Percentiles rank a stretch among this genome's conserved stretches.
These are phyloP conservation scores for Synergus japonicus DNA, from an alignment of 2,888 invertebrate species.

Conservation along the genomic window DNA sequence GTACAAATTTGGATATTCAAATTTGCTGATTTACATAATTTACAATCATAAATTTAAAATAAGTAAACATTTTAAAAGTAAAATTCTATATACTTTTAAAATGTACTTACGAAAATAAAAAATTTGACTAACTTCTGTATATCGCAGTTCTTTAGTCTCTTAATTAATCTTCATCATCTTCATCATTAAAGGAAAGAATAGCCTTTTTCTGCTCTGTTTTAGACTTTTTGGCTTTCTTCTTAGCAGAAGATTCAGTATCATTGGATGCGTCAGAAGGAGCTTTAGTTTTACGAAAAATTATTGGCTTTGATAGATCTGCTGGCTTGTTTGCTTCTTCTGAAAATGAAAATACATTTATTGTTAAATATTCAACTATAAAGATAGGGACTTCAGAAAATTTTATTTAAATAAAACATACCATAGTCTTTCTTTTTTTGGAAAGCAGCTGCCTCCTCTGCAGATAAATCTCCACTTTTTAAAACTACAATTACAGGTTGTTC, in stretches of 20 bases:
- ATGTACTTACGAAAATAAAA: not conserved
- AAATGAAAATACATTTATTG: conserved; percentile 54
- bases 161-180: conserved; percentile 50
- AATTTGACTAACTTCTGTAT: not conserved
- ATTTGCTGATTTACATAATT: not conserved
- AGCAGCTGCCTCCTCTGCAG: conserved; percentile 79
- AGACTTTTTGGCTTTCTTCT: conserved; percentile 55
- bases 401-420: conserved; percentile 60
- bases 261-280: conserved; percentile 56
- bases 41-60: not conserved
- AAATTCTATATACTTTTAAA: not conserved
- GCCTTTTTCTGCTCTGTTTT: conserved; percentile 64
- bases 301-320: conserved; percentile 81
- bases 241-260: conserved; percentile 48
- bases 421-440: conserved; percentile 66
- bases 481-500: conserved; percentile 81
- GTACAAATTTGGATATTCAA: not conserved
- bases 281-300: conserved; percentile 78
- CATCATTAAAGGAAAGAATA: conserved; percentile 70
- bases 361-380: conserved; percentile 2
- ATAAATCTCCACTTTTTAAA: conserved; percentile 79
- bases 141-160: conserved; percentile 3
- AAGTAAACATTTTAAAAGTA: not conserved
- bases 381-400: conserved; percentile 9
- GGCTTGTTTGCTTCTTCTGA: conserved; percentile 81